phyloP scores from a whole-genome alignment of 1,140 invertebrate genomes.

The Aphaenogaster rudis region DNA sequence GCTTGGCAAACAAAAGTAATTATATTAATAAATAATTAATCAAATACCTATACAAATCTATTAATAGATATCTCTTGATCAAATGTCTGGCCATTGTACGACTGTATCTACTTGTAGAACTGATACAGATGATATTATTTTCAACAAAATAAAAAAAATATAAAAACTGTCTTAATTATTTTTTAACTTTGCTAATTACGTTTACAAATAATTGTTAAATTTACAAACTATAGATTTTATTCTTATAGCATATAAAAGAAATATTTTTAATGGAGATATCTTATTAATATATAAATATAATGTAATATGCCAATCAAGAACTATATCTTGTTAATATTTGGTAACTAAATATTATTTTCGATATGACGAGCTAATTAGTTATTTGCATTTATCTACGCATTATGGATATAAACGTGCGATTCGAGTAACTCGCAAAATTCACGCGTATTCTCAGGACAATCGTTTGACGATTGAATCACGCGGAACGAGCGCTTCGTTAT shows the following conservation, averaged over 20 bases:
- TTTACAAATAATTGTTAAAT: not conserved
- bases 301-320: not conserved
- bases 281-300: not conserved
- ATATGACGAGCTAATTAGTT: not conserved
- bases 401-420: not conserved
- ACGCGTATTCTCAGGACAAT: not conserved
- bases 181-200: not conserved
- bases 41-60: not conserved
- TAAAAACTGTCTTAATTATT: not conserved
- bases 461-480: constrained; percentile 43
- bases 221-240: not conserved
- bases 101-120: not conserved
- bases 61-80: not conserved
- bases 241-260: not conserved
- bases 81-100: not conserved
- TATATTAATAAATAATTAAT: constrained; percentile 6
- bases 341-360: not conserved
- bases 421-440: not conserved
- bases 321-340: not conserved
- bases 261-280: not conserved
- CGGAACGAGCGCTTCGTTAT: constrained; percentile 18
- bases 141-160: not conserved
- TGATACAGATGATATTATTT: not conserved
- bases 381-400: not conserved
- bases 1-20: not conserved